These are phyloP conservation scores for Neoarius graeffei DNA, from an alignment of 2,113 vertebrate species.

Conservation along the genomic window DNA sequence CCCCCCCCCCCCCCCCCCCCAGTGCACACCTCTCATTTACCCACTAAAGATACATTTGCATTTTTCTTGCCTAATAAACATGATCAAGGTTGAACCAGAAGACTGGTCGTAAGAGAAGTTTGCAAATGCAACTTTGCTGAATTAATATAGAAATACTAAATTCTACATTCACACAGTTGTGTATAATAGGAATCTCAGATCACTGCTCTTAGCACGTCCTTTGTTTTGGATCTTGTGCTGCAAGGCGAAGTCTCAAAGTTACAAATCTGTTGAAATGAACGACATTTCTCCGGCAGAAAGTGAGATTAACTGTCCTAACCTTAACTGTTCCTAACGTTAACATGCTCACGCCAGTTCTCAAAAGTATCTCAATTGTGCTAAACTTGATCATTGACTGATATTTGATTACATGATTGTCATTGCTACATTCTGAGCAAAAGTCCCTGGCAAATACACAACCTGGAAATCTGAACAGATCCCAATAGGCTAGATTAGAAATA, in stretches of 20 bases:
- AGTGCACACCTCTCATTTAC: neutral
- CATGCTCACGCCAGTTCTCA: neutral
- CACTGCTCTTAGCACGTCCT: neutral
- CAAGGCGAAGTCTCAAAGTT: neutral
- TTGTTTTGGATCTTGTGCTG: neutral
- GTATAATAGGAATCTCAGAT: neutral
- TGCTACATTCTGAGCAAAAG: slow-evolving; percentile 26
- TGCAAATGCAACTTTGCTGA: neutral
- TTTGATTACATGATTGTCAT: slow-evolving; percentile 6
- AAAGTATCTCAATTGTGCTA: neutral
- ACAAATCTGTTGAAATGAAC: neutral
- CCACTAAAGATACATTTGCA: too few species aligned
- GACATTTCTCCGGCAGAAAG: neutral
- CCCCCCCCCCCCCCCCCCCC: too few species aligned
- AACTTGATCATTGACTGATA: neutral
- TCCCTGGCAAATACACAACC: neutral
- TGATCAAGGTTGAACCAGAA: neutral
- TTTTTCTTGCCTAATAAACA: neutral
- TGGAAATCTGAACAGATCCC: neutral
- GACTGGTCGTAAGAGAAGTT: neutral
- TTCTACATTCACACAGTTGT: neutral
- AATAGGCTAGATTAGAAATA: neutral
- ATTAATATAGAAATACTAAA: neutral
- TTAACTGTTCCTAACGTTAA: neutral
- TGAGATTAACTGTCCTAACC: neutral